Evolutionary conservation across 2,888 invertebrate genomes (phyloP), one percentile per base, ranked within the genome.

Genomic region (Epirrhoe tristata): DNA sequence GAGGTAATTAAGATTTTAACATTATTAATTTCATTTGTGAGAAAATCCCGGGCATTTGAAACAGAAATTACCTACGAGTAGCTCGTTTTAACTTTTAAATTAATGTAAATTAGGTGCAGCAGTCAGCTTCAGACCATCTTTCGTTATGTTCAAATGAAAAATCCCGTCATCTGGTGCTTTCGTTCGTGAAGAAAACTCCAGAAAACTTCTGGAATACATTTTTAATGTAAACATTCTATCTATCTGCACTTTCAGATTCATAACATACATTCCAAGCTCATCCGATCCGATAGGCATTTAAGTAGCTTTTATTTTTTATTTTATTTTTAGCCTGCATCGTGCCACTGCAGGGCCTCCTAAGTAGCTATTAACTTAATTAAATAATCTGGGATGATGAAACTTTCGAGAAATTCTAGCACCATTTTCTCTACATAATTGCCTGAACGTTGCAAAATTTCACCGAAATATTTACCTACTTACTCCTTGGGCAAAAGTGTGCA

Each of bases 41-140:
- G 16, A 48, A 39, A 48, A 6, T 48, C 12, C 12, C 12, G 0
- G 16, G 16, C 48, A 6, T 14, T 16, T 16, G 14, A 48, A 48
- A 14, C 7, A 16, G 16, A 12, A 14, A 16, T 48, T 14, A n/a
- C n/a, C n/a, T n/a, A n/a, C n/a, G n/a, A n/a, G n/a, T n/a, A 16
- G 48, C 16, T 12, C 14, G 14, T 48, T 48, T 48, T 16, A 48
- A 48, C 48, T 48, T 48, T 48, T 48, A 48, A 48, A 48, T 48
- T 0, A 16, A 48, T 48, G 48, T 16, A 48, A 48, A 48, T 48
- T 6, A 48, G 48, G 48, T 48, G 14, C 48, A 43, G 48, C 48
- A 16, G 48, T 12, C 48, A 7, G 16, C 48, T 6, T 14, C 16
- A 16, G 16, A 16, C 39, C 14, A 46, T 48, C 6, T 48, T 48